Evolutionary conservation across 2,888 invertebrate genomes (phyloP).

Genomic region (Phortica okadai): DNA sequence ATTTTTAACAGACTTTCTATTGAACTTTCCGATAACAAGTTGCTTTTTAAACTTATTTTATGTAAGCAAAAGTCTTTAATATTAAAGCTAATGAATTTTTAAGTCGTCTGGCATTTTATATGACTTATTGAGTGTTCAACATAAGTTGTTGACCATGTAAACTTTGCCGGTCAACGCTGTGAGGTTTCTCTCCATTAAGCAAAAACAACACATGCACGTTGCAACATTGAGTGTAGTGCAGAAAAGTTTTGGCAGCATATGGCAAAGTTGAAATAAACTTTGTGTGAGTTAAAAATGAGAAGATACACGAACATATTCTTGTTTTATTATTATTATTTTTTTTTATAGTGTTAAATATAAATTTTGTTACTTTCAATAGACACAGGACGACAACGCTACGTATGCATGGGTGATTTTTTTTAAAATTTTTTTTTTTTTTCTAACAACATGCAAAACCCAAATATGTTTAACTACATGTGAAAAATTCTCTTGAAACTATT

Average conservation of each 20-base stretch:
- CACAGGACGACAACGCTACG: not conserved
- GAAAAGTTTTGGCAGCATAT: not conserved
- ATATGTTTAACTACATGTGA: not conserved
- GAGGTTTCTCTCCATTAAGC: no score
- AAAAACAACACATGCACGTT: not conserved
- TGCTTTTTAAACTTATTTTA: no score
- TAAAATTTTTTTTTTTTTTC: not conserved
- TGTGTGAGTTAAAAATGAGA: constrained; percentile 4
- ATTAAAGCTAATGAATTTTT: no score
- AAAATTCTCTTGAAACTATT: constrained; percentile 1
- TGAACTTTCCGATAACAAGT: no score
- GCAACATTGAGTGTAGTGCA: not conserved
- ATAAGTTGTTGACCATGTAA: no score
- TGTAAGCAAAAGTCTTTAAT: no score
- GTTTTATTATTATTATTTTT: not conserved
- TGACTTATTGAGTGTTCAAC: no score
- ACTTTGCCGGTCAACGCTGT: no score
- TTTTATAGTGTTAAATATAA: not conserved
- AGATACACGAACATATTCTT: not conserved
- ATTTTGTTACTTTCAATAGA: not conserved
- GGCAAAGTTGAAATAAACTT: constrained; percentile 11
- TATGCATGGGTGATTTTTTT: not conserved
- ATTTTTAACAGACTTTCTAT: no score
- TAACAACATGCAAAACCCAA: no score
- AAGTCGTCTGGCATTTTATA: no score